These are phyloP conservation scores for Rhinichthys osculus DNA, from an alignment of 2,797 vertebrate species.

Conservation along the genomic window DNA sequence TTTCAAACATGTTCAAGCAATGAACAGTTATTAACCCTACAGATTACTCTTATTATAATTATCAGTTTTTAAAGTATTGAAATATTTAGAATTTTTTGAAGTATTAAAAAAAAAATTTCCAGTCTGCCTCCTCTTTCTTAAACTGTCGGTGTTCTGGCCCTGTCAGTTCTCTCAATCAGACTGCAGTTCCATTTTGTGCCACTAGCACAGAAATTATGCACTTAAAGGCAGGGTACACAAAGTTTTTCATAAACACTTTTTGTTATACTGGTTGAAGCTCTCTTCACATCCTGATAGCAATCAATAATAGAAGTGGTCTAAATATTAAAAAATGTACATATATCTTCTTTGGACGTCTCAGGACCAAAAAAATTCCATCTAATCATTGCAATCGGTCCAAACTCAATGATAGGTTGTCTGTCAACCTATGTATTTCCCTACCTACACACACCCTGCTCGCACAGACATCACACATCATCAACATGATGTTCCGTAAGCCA, in stretches of 20 bases:
- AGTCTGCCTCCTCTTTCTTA: not conserved
- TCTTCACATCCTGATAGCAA: too few relatives aligned
- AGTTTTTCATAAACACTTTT: not conserved
- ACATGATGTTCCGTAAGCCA: too few relatives aligned
- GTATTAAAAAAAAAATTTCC: not conserved
- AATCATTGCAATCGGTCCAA: too few relatives aligned
- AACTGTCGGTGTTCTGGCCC: not conserved
- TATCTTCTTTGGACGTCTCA: too few relatives aligned
- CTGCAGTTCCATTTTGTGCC: not conserved
- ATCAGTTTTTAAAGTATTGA: not conserved
- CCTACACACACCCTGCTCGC: too few relatives aligned
- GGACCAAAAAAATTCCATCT: too few relatives aligned
- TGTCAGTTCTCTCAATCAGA: not conserved
- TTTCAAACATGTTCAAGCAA: not conserved
- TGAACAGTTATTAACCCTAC: not conserved
- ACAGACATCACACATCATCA: too few relatives aligned
- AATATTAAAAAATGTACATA: too few relatives aligned
- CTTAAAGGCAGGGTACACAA: not conserved
- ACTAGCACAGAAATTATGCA: not conserved
- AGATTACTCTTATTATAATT: not conserved
- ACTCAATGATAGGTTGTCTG: too few relatives aligned
- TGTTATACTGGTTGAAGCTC: too few relatives aligned
- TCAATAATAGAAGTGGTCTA: too few relatives aligned
- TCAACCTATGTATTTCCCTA: too few relatives aligned
- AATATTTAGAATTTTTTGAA: not conserved